Evolutionary conservation across 2,888 invertebrate species (phyloP).

Genomic region (Tiliacea aurago): DNA sequence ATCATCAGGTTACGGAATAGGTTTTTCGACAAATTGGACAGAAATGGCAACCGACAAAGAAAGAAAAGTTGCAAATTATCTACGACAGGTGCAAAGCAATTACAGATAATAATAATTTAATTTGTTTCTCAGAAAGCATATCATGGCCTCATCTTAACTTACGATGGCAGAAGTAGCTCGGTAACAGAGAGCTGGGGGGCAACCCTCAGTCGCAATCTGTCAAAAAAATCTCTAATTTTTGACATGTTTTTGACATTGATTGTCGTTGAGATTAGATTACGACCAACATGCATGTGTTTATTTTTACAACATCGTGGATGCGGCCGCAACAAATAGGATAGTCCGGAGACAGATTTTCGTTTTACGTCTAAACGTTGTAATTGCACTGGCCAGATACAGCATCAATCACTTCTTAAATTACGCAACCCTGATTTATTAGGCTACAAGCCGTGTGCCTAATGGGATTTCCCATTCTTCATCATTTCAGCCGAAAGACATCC

Average conservation of each 20-base stretch:
- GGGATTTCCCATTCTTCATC: too few relatives aligned
- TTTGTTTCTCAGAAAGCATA: neutral
- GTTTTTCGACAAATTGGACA: neutral
- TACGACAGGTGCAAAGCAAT: neutral
- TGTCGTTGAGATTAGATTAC: neutral
- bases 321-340: neutral
- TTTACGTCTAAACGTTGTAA: neutral
- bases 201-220: neutral
- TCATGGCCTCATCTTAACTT: conserved; percentile 2
- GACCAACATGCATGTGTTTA: neutral
- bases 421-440: too few relatives aligned
- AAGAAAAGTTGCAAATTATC: neutral
- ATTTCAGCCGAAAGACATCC: too few relatives aligned
- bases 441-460: too few relatives aligned
- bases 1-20: neutral
- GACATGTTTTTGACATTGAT: neutral
- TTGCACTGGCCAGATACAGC: too few relatives aligned
- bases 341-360: neutral
- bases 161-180: neutral
- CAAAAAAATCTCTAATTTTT: neutral
- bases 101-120: neutral
- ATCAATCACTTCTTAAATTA: too few relatives aligned
- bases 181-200: conserved; percentile 1
- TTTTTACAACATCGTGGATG: neutral
- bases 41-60: neutral